Evolutionary conservation across 2,113 vertebrate genomes (phyloP), one percentile per base, ranked within the genome.

Genomic region (Sclerurus mexicanus): DNA sequence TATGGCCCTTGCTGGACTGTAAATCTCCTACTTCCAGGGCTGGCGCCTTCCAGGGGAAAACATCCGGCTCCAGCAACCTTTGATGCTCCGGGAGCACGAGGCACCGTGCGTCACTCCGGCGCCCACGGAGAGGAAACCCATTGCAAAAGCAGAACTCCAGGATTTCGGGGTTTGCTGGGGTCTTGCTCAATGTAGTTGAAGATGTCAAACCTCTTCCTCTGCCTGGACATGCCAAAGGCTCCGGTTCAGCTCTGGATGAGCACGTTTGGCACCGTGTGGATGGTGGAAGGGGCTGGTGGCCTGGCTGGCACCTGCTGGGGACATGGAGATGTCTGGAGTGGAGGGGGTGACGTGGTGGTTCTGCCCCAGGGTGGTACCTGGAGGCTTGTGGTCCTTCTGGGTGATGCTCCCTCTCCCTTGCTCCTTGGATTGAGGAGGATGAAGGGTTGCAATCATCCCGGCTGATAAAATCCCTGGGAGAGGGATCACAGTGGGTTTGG

Each of bases 311-410:
- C 22, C 56, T 16, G 31, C 6, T 0, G 1, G 18, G 80, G 40
- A 1, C 12, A 4, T 0, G 1, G 56, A 8, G 81, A 1, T 14
- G 64, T 17, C 33, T 1, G 0, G 33, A 46, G 24, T 0, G 5
- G 33, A 28, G 10, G 20, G 33, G 21, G 7, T 14, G 44, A 15
- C 0, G 0, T 1, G 50, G 14, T 1, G 4, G 18, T 21, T 25
- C 59, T n/a, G 16, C 42, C n/a, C 12, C 5, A 4, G 7, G 40
- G 40, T 24, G 35, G 16, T 13, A 27, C 37, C 35, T 2, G 2
- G 9, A 12, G 47, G 28, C 40, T 4, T 6, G 85, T 13, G 58
- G 15, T n/a, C 40, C 30, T 58, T 21, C 19, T 5, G 50, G 28
- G 49, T 9, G 74, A 39, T 44, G 60, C 7, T 44, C 9, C 56